Percentiles rank a stretch among this genome's conserved stretches.
Conservation (phyloP, 2,797 vertebrate genomes). For the Emydoidea blandingii region DNA sequence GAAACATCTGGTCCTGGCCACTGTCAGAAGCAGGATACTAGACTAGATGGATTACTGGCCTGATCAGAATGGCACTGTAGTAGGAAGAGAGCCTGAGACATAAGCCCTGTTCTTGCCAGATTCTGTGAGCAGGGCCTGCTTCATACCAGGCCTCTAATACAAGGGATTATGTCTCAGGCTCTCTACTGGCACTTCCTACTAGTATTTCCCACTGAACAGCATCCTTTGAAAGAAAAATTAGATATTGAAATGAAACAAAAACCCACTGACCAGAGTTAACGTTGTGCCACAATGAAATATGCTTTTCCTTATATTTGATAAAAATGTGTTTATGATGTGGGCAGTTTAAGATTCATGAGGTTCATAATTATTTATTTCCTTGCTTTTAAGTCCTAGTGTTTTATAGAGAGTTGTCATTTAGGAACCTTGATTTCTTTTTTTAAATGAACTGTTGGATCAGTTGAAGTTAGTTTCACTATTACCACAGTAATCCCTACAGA, state of each 20-base stretch:
- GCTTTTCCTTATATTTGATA: neutral
- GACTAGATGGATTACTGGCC: neutral
- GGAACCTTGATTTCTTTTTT: neutral
- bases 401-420: neutral
- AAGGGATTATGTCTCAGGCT: no score
- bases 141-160: no score
- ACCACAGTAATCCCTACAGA: neutral
- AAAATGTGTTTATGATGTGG: neutral
- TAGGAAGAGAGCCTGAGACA: no score
- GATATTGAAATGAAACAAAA: neutral
- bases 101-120: no score
- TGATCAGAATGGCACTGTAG: neutral
- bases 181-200: neutral
- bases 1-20: neutral
- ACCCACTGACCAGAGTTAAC: neutral
- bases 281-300: neutral
- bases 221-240: neutral
- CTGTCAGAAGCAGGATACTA: neutral
- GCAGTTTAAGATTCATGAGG: neutral
- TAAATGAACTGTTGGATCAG: neutral
- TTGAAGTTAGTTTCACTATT: neutral
- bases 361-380: fast-evolving
- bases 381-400: neutral
- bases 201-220: neutral
- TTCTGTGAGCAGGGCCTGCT: no score